These are phyloP conservation scores for Helleia helle DNA, from an alignment of 2,888 invertebrate species.

Conservation along the genomic window DNA sequence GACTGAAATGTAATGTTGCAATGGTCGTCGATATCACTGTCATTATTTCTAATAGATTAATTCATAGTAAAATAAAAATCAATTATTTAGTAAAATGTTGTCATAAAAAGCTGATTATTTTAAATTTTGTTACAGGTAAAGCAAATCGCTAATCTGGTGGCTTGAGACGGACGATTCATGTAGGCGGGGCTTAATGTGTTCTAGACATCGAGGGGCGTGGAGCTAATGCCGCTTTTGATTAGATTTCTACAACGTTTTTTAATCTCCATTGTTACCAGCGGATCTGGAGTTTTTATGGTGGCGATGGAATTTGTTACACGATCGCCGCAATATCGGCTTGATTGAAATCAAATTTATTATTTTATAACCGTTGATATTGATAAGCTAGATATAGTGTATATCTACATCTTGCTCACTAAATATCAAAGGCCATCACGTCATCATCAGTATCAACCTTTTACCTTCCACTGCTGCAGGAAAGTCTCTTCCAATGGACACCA, in stretches of 20 bases:
- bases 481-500: too few relatives aligned
- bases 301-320: conserved; percentile 24
- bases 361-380: not conserved
- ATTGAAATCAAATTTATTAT: conserved; percentile 26
- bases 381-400: not conserved
- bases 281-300: conserved; percentile 27
- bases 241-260: conserved; percentile 52
- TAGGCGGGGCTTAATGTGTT: conserved; percentile 39
- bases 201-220: conserved; percentile 43
- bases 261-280: conserved; percentile 38
- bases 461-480: too few relatives aligned
- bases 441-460: too few relatives aligned
- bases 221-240: conserved; percentile 53
- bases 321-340: conserved; percentile 22
- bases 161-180: conserved; percentile 21
- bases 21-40: too few relatives aligned
- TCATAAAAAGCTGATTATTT: not conserved
- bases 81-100: too few relatives aligned
- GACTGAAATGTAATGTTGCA: too few relatives aligned
- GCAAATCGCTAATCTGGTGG: conserved; percentile 28
- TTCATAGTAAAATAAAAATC: too few relatives aligned
- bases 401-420: too few relatives aligned
- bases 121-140: conserved; percentile 6
- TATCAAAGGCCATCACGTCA: too few relatives aligned
- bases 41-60: too few relatives aligned